Conservation (phyloP, 2,113 vertebrate species). For the Lasiurus cinereus region DNA sequence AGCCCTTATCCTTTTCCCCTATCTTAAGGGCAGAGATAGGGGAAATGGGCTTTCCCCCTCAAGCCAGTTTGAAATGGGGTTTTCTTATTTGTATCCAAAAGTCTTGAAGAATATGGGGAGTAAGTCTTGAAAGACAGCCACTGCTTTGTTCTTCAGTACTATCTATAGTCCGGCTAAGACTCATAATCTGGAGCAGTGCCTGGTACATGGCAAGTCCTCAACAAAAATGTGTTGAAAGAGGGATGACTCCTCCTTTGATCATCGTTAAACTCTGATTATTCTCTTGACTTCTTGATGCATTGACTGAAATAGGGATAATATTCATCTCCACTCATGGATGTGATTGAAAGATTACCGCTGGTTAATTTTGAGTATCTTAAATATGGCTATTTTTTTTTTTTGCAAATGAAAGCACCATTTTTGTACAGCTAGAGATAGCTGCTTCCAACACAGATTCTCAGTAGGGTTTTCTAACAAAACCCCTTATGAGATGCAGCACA, state of each 20-base stretch:
- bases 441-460: background rate
- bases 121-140: background rate
- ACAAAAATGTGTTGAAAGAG: background rate
- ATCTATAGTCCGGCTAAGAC: background rate
- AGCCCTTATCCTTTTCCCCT: background rate
- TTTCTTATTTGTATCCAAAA: conserved; percentile 29
- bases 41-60: background rate
- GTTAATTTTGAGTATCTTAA: conserved; percentile 41
- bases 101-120: background rate
- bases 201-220: background rate
- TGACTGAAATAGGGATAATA: background rate
- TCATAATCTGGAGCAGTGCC: background rate
- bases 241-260: background rate
- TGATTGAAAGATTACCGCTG: background rate
- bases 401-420: conserved; percentile 8
- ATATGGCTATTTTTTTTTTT: background rate
- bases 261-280: background rate
- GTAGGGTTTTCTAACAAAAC: background rate
- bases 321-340: background rate
- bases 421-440: conserved; percentile 3
- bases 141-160: background rate
- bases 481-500: background rate
- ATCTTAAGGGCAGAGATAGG: background rate
- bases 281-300: background rate
- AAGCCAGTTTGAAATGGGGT: background rate